Percentiles rank a stretch among this genome's conserved stretches.
Conservation (phyloP, 2,113 vertebrate genomes). For the Orcinus orca region DNA sequence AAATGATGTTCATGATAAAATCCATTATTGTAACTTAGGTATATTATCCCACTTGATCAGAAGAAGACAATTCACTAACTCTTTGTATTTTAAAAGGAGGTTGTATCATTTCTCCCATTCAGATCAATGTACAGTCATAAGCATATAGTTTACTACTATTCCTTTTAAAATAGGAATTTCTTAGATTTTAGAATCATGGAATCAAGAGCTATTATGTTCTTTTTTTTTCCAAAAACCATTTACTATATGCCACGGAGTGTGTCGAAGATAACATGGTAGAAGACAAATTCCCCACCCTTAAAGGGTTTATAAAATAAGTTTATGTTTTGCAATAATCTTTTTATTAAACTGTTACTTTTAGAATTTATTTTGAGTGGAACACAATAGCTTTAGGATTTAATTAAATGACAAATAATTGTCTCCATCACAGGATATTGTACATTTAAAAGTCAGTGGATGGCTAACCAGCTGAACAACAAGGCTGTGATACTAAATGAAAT, state of each 20-base stretch:
- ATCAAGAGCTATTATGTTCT: neutral
- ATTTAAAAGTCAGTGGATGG: neutral
- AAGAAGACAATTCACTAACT: neutral
- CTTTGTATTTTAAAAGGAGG: neutral
- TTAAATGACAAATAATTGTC: neutral
- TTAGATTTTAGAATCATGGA: neutral
- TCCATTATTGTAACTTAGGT: neutral
- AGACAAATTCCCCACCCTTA: neutral
- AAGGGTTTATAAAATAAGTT: neutral
- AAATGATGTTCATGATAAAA: neutral
- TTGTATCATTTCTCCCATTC: neutral
- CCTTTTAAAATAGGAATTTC: neutral
- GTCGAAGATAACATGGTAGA: neutral
- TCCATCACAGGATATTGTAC: neutral
- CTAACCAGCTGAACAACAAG: neutral
- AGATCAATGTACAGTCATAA: neutral
- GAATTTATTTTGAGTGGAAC: conserved; percentile 28
- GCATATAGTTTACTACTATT: neutral
- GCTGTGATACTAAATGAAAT: neutral
- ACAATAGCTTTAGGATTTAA: neutral
- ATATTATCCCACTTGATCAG: neutral
- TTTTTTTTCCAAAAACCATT: neutral
- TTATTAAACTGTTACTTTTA: neutral
- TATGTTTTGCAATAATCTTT: conserved; percentile 15
- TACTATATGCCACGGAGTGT: neutral